A percentile compares a stretch with the other conserved stretches of the same genome.
Conservation (phyloP, 2,797 vertebrate species). For the Phalanger gymnotis region DNA sequence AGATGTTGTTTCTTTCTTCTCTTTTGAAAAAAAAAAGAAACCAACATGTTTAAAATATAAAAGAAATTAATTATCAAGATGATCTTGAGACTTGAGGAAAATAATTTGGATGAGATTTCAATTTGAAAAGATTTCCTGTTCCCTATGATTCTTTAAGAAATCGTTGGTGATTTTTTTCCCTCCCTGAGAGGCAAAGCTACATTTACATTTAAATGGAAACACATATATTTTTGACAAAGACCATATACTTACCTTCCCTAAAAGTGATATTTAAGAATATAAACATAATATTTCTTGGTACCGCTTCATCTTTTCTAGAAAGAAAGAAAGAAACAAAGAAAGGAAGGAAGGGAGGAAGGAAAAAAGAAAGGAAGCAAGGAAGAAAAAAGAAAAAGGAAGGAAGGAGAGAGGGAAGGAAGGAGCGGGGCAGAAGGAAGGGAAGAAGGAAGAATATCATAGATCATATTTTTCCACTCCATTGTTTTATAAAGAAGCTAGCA, state of each 20-base stretch:
- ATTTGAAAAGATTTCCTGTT: constrained; percentile 62
- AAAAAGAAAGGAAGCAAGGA: neutral
- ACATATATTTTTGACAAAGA: constrained; percentile 56
- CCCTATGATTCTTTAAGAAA: constrained; percentile 49
- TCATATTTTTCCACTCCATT: neutral
- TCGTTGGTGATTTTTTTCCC: neutral
- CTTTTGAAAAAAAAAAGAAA: constrained; percentile 48
- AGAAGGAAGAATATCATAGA: neutral
- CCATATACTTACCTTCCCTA: constrained; percentile 52
- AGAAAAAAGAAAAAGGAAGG: too few species aligned
- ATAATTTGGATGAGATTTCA: constrained; percentile 69
- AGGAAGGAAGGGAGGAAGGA: too few species aligned
- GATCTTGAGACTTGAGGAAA: constrained; percentile 66
- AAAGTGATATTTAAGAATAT: constrained; percentile 60
- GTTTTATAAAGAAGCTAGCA: neutral
- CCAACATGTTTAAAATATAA: constrained; percentile 64
- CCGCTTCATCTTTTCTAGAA: constrained; percentile 19
- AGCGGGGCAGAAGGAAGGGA: too few species aligned
- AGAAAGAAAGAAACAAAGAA: neutral
- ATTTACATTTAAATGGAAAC: constrained; percentile 80
- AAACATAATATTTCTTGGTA: constrained; percentile 40
- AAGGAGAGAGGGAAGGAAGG: too few species aligned
- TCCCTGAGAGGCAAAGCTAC: constrained; percentile 49
- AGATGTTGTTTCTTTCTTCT: constrained; percentile 37
- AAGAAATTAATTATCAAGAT: constrained; percentile 74